Conservation (phyloP, 2,888 invertebrate genomes). For the Drosophila subquinaria region DNA sequence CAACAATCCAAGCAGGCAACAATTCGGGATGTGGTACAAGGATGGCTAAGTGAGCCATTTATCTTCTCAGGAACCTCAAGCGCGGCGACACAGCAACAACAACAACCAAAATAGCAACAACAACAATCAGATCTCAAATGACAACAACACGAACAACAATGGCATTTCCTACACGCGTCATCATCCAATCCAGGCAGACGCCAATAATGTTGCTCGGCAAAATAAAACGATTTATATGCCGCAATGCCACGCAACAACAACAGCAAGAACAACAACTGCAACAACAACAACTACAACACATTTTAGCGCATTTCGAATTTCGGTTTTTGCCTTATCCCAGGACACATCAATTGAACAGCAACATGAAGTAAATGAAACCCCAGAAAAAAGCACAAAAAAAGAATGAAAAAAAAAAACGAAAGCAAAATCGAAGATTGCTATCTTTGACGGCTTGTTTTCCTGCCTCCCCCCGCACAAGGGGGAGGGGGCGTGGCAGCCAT, state of each 20-base stretch:
- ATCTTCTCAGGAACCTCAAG: conserved; percentile 83
- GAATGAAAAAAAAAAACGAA: conserved; percentile 47
- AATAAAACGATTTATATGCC: conserved; percentile 83
- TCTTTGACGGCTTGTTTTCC: conserved; percentile 82
- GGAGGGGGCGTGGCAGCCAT: conserved; percentile 66
- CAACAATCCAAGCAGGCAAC: conserved; percentile 20
- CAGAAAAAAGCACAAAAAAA: conserved; percentile 32
- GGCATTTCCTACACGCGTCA: conserved; percentile 72
- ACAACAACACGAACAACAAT: conserved; percentile 62
- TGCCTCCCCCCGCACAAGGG: conserved; percentile 56
- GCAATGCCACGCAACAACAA: conserved; percentile 64
- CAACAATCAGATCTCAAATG: conserved; percentile 48
- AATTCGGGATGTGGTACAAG: conserved; percentile 19
- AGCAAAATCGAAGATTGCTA: conserved; percentile 84
- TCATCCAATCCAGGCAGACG: conserved; percentile 74
- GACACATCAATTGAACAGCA: conserved; percentile 71
- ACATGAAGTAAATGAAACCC: conserved; percentile 72
- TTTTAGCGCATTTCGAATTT: conserved; percentile 48
- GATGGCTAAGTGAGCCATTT: conserved; percentile 85
- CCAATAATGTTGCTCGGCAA: conserved; percentile 73
- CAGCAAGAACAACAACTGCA: conserved; percentile 42
- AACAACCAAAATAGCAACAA: conserved; percentile 51
- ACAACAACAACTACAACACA: conserved; percentile 56
- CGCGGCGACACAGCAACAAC: conserved; percentile 66
- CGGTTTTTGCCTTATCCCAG: conserved; percentile 69